These are phyloP conservation scores for Carcina quercana DNA, from an alignment of 2,888 invertebrate species.

Conservation along the genomic window DNA sequence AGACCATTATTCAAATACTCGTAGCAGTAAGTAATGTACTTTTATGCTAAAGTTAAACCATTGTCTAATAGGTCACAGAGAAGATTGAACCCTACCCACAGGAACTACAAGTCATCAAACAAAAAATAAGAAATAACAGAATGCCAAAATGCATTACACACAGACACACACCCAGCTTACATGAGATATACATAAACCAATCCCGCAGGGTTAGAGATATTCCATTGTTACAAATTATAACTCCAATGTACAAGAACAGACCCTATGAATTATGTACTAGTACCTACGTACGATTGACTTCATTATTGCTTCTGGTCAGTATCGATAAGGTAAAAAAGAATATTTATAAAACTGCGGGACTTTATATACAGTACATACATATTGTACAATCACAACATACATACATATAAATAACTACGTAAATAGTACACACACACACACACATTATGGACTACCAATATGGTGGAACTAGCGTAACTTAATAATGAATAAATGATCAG, in stretches of 20 bases:
- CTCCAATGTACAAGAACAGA: neutral
- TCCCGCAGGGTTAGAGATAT: slow-evolving; percentile 28
- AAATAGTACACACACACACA: slow-evolving; percentile 45
- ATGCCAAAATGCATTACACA: slow-evolving; percentile 19
- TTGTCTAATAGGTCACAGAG: too few relatives aligned
- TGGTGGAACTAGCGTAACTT: slow-evolving; percentile 67
- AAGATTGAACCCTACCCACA: too few relatives aligned
- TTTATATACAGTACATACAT: slow-evolving; percentile 17
- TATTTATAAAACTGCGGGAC: slow-evolving; percentile 40
- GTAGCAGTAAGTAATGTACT: too few relatives aligned
- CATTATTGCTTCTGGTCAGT: slow-evolving; percentile 28
- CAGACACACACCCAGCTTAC: too few relatives aligned
- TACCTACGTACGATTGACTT: slow-evolving; percentile 19
- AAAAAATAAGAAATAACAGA: slow-evolving; percentile 26
- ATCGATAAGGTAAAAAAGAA: slow-evolving; percentile 18
- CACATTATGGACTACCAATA: slow-evolving; percentile 39
- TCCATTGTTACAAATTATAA: slow-evolving; percentile 7
- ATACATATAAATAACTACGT: slow-evolving; percentile 50
- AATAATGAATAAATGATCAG: slow-evolving; percentile 71
- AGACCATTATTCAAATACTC: too few relatives aligned
- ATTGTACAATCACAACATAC: slow-evolving; percentile 34
- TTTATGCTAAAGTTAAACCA: too few relatives aligned
- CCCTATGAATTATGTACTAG: neutral
- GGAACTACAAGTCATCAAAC: too few relatives aligned
- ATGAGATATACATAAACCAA: slow-evolving; percentile 10